Evolutionary conservation across 2,113 vertebrate genomes (phyloP).

Genomic region (Leiothrix lutea): DNA sequence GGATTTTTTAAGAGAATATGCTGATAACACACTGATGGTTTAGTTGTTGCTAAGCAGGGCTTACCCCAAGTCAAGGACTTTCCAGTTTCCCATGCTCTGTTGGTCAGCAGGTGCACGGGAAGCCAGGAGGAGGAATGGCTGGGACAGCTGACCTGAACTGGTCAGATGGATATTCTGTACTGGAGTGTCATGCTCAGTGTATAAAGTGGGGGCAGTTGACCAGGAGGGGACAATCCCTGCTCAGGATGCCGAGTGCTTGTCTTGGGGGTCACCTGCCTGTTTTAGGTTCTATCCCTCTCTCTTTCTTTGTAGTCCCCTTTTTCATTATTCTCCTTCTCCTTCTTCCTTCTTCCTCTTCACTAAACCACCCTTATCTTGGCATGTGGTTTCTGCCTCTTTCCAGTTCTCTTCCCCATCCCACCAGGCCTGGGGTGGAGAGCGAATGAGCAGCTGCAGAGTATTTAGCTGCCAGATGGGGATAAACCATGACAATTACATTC

Average conservation of each 20-base stretch:
- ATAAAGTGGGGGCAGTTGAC: not conserved
- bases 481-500: not conserved
- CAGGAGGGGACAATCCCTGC: not conserved
- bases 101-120: not conserved
- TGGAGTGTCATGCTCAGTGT: not conserved
- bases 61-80: not conserved
- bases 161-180: not conserved
- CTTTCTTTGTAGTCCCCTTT: not conserved
- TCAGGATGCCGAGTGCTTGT: not conserved
- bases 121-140: not conserved
- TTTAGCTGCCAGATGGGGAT: not conserved
- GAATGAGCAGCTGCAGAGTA: accelerated
- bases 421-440: not conserved
- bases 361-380: not conserved
- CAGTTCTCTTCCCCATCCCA: not conserved
- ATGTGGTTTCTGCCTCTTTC: not conserved
- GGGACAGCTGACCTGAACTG: not conserved
- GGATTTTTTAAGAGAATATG: not conserved
- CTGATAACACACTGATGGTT: not conserved
- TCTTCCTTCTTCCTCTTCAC: not conserved
- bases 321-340: not conserved
- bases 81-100: not conserved
- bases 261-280: not conserved
- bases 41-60: not conserved
- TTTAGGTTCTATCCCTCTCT: not conserved